Conservation (phyloP, 2,888 invertebrate genomes). For the Callyntrura sp. region DNA sequence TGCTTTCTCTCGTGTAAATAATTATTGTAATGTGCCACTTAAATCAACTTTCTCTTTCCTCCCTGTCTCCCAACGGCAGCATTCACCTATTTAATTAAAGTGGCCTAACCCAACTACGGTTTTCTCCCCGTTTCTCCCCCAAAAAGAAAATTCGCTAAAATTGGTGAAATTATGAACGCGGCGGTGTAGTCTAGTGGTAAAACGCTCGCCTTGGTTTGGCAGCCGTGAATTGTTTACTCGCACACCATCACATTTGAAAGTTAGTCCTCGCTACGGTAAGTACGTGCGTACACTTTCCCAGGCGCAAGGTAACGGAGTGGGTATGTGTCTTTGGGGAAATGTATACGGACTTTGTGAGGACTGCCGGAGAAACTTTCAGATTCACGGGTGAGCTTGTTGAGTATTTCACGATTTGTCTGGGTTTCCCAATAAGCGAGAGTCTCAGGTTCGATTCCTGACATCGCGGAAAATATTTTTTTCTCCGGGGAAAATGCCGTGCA, state of each 20-base stretch:
- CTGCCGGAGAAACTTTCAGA: background rate
- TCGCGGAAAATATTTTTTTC: background rate
- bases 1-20: conserved; percentile 2
- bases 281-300: background rate
- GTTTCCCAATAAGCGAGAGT: conserved; percentile 12
- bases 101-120: background rate
- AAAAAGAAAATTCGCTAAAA: background rate
- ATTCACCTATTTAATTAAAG: background rate
- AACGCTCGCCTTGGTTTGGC: conserved; percentile 9
- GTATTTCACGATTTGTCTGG: background rate
- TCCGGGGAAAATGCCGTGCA: background rate
- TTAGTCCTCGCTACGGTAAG: background rate
- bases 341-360: no score
- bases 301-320: background rate
- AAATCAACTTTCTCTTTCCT: background rate
- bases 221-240: background rate
- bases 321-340: background rate
- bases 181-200: no score
- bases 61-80: no score
- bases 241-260: background rate
- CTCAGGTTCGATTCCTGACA: conserved; percentile 33
- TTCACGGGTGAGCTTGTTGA: background rate
- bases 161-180: background rate
- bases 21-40: background rate
- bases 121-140: background rate